Evolutionary conservation across 2,797 vertebrate species (phyloP), one percentile per base, ranked within the genome.

Genomic region (Synaphobranchus kaupii): DNA sequence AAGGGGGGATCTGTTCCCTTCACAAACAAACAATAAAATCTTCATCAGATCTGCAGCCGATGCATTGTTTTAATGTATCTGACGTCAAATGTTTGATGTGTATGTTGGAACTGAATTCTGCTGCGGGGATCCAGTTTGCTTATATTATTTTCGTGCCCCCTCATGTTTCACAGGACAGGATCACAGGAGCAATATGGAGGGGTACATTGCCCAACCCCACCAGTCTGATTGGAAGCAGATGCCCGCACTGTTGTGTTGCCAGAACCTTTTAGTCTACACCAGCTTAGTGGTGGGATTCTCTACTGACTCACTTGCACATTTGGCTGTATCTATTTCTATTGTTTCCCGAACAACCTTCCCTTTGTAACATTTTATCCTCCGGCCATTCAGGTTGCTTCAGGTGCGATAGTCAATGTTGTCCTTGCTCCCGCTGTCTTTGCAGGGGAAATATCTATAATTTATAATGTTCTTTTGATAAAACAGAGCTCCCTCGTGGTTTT

Each of bases 131-230:
- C 78, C 9, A 13, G 34, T 34, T 25, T 25, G 78, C 20, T 48
- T 81, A 48, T 81, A 48, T 48, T 10, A 48, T 81, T 25, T 25
- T 81, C 17, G 20, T 9, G 39, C 3, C 12, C 73, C 73, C 31
- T 15, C 25, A 50, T 81, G 78, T 81, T 78, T 25, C 31, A 20
- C 13, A 17, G 48, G 78, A 81, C 44, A 50, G 5, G 47, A 85
- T 91, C 91, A 91, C 91, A 93, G 90, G 92, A 90, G 90, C 92
- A 94, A 91, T 94, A 87, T 94, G 93, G 91, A 92, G 88, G 91
- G 91, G 91, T 93, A 94, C 90, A 94, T 92, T 94, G 92, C 89
- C 78, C 87, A 88, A 88, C 91, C 90, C 7, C 47, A n/a, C n/a
- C 44, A 0, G 86, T 88, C 90, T 92, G 90, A 89, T 93, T 86